phyloP scores from a whole-genome alignment of 2,888 invertebrate genomes.

The Xanthorhoe spadicearia region DNA sequence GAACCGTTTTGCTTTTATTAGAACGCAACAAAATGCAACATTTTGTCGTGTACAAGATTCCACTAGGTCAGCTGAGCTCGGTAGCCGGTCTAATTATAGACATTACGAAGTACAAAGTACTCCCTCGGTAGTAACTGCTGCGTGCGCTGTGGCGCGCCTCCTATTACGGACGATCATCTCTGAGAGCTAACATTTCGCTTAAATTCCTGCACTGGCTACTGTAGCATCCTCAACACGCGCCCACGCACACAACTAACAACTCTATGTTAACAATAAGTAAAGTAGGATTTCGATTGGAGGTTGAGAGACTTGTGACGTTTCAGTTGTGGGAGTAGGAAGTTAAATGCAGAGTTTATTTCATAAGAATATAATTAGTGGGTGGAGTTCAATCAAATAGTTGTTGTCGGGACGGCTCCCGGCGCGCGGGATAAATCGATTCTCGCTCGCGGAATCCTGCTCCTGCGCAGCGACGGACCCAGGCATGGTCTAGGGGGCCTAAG shows the following conservation, averaged over 20 bases:
- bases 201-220: slow-evolving; percentile 47
- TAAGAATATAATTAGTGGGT: slow-evolving; percentile 85
- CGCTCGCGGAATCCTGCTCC: slow-evolving; percentile 35
- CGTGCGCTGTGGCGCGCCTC: slow-evolving; percentile 23
- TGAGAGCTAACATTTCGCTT: slow-evolving; percentile 43
- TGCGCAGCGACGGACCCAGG: slow-evolving; percentile 30
- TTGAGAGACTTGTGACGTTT: slow-evolving; percentile 39
- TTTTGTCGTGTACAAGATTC: slow-evolving; percentile 27
- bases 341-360: slow-evolving; percentile 80
- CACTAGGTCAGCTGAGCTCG: slow-evolving; percentile 26
- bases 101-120: slow-evolving; percentile 38
- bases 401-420: slow-evolving; percentile 56
- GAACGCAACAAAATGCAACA: slow-evolving; percentile 24
- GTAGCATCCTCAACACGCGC: slow-evolving; percentile 36
- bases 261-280: slow-evolving; percentile 1
- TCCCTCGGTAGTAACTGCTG: slow-evolving; percentile 14
- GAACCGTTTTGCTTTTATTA: slow-evolving; percentile 32
- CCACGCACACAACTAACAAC: slow-evolving; percentile 5
- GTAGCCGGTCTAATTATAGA: slow-evolving; percentile 39
- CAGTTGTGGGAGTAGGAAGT: slow-evolving; percentile 47
- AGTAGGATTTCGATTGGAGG: slow-evolving; percentile 1
- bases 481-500: neutral
- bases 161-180: slow-evolving; percentile 47
- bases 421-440: slow-evolving; percentile 61
- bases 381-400: slow-evolving; percentile 79